Conservation (phyloP, 1,140 invertebrate species). For the Steinernema feltiae region DNA sequence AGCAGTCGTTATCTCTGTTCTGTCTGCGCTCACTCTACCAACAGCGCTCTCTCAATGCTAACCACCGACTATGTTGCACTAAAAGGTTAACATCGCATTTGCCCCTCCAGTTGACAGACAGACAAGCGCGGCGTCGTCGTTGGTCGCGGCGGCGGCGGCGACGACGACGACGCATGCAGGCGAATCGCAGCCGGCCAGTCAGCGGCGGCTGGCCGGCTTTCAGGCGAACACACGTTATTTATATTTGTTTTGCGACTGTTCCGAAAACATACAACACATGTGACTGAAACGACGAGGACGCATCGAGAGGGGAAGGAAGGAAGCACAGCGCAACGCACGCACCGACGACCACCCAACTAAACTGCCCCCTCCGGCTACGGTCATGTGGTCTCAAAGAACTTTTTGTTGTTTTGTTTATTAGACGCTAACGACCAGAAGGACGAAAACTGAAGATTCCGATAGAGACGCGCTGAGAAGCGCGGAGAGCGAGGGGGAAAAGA, state of each 20-base stretch:
- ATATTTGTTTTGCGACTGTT: conserved; percentile 7
- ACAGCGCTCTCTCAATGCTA: background rate
- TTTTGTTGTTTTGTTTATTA: background rate
- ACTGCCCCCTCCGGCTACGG: background rate
- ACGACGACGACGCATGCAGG: no score
- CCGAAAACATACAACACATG: conserved; percentile 7
- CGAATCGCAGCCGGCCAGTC: no score
- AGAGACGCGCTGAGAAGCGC: background rate
- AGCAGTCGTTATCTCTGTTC: conserved; percentile 3
- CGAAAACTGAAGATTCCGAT: background rate
- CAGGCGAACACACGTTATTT: background rate
- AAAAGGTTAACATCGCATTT: conserved; percentile 4
- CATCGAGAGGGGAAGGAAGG: background rate
- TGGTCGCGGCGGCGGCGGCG: no score
- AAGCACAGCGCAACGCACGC: background rate
- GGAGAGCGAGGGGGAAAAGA: background rate
- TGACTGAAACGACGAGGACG: background rate
- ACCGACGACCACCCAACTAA: background rate
- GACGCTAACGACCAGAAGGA: background rate
- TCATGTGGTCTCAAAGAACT: background rate
- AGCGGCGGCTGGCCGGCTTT: background rate
- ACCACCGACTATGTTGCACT: conserved; percentile 4
- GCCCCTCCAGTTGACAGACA: background rate
- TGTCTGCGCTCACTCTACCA: background rate
- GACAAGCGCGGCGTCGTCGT: background rate